Conservation (phyloP, 2,113 vertebrate genomes). For the Nymphicus hollandicus region DNA sequence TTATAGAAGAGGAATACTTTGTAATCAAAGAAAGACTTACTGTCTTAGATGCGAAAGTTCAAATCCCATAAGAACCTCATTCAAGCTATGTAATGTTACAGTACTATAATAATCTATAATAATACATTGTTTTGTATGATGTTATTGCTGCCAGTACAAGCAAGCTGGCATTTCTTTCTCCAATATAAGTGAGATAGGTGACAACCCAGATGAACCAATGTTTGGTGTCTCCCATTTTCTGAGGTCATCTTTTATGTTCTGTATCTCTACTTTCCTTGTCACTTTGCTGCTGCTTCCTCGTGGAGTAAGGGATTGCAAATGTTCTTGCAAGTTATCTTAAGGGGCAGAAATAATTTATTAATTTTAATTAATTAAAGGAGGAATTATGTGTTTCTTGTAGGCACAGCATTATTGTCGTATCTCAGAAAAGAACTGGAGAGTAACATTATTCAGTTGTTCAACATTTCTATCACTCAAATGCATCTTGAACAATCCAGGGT, state of each 20-base stretch:
- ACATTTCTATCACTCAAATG: not conserved
- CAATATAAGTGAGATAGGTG: not conserved
- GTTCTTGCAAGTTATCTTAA: not conserved
- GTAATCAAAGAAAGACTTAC: not conserved
- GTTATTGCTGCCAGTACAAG: not conserved
- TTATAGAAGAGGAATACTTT: not conserved
- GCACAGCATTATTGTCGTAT: not conserved
- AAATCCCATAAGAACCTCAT: not conserved
- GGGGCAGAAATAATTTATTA: not conserved
- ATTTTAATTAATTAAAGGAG: not conserved
- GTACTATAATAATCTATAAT: not conserved
- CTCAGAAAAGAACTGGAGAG: not conserved
- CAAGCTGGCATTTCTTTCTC: constrained; percentile 15
- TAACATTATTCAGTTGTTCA: not conserved
- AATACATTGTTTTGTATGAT: not conserved
- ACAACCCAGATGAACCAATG: not conserved
- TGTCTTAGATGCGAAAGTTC: not conserved
- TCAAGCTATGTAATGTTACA: not conserved
- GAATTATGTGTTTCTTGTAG: not conserved
- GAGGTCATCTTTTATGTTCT: not conserved
- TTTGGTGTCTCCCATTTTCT: not conserved
- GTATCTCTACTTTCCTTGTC: not conserved
- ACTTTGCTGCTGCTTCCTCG: not conserved
- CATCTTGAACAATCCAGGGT: not conserved
- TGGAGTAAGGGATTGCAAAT: not conserved